Conservation (phyloP, 2,888 invertebrate species). For the Schizotus pectinicornis region DNA sequence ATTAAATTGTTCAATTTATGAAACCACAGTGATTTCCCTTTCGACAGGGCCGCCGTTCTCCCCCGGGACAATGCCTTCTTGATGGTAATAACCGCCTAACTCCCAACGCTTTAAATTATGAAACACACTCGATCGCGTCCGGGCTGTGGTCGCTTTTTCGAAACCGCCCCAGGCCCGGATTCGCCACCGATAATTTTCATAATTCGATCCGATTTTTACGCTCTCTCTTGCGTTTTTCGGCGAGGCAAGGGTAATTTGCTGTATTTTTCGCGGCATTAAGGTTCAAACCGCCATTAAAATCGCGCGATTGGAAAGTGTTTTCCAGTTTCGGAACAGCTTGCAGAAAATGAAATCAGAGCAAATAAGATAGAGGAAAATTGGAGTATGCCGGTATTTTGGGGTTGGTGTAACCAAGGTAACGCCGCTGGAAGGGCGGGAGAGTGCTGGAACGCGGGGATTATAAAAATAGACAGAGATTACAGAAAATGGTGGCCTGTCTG, state of each 20-base stretch:
- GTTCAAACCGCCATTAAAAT: not conserved
- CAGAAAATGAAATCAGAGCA: conserved; percentile 44
- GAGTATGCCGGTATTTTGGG: conserved; percentile 44
- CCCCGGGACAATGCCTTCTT: conserved; percentile 45
- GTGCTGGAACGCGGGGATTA: conserved; percentile 55
- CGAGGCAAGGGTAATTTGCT: too few relatives aligned
- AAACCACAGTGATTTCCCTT: conserved; percentile 58
- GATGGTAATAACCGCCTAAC: conserved; percentile 45
- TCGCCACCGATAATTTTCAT: not conserved
- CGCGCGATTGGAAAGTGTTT: too few relatives aligned
- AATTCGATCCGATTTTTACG: not conserved
- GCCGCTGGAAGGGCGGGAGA: conserved; percentile 40
- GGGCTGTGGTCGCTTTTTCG: not conserved
- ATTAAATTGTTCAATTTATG: conserved; percentile 60
- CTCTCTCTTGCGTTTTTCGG: conserved; percentile 55
- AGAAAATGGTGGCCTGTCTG: conserved; percentile 51
- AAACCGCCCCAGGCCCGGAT: conserved; percentile 4
- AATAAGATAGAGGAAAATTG: conserved; percentile 41
- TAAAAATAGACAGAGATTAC: conserved; percentile 58
- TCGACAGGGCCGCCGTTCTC: conserved; percentile 50
- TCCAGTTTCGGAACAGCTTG: conserved; percentile 37
- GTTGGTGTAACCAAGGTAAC: conserved; percentile 42
- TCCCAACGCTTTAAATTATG: conserved; percentile 30
- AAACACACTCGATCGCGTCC: conserved; percentile 19
- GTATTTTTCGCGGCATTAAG: conserved; percentile 46